Percentiles rank a stretch among this genome's conserved stretches.
Conservation (phyloP, 2,888 invertebrate genomes). For the Siphlonurus alternatus region DNA sequence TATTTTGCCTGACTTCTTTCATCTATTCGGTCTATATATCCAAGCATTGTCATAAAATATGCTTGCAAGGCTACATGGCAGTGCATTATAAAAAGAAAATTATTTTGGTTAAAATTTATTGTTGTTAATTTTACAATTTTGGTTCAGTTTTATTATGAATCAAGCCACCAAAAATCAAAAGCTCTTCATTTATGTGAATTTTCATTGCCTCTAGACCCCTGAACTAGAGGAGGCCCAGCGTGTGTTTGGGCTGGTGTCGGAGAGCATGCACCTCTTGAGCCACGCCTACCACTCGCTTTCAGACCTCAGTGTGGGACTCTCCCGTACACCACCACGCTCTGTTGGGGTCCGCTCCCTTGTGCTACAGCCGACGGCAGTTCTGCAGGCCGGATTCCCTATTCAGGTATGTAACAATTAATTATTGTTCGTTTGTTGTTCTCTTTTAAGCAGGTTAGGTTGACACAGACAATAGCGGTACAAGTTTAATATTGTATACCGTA, state of each 20-base stretch:
- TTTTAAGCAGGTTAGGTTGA: background rate
- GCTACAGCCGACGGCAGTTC: constrained; percentile 47
- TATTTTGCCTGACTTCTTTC: too few relatives aligned
- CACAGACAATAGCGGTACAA: background rate
- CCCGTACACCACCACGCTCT: constrained; percentile 46
- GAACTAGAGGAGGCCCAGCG: constrained; percentile 40
- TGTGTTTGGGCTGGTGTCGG: constrained; percentile 54
- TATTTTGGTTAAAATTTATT: too few relatives aligned
- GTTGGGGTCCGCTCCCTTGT: constrained; percentile 53
- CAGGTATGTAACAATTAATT: constrained; percentile 27
- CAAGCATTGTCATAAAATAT: too few relatives aligned
- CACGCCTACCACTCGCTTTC: constrained; percentile 82
- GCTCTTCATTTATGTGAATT: background rate
- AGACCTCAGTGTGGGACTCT: constrained; percentile 61
- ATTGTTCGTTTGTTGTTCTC: background rate
- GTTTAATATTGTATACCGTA: background rate
- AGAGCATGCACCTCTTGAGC: constrained; percentile 66
- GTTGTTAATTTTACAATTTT: background rate
- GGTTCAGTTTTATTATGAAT: background rate
- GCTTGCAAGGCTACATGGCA: too few relatives aligned
- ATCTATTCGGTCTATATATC: too few relatives aligned
- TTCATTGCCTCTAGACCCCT: constrained; percentile 1
- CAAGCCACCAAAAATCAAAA: too few relatives aligned
- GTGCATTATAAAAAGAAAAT: too few relatives aligned
- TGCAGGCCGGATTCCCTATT: constrained; percentile 47